Conservation (phyloP, 2,797 vertebrate species). For the Hoplostethus mediterraneus region DNA sequence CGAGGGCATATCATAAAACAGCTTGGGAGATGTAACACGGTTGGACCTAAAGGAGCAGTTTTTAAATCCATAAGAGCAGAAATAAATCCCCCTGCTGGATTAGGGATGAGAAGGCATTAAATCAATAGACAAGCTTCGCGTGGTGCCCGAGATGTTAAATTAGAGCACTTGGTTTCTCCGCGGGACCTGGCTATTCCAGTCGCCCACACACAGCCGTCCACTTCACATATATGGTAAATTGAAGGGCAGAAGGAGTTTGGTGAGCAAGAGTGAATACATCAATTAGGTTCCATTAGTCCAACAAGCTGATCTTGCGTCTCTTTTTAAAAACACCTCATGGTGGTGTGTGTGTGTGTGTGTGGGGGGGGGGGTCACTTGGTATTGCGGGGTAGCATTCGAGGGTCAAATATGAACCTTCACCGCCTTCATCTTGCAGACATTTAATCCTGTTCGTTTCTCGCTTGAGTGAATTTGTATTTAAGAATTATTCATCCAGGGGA, state of each 20-base stretch:
- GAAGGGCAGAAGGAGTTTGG: conserved; percentile 24
- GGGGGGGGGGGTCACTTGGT: conserved; percentile 2
- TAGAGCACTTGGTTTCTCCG: conserved; percentile 38
- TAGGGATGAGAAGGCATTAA: background rate
- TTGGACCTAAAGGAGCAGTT: background rate
- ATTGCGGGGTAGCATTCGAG: background rate
- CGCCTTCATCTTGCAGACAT: too few relatives aligned
- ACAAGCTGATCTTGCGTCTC: conserved; percentile 48
- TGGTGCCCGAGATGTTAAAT: conserved; percentile 34
- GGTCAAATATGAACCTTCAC: background rate
- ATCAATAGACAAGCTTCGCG: conserved; percentile 34
- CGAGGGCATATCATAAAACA: too few relatives aligned
- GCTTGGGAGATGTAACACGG: background rate
- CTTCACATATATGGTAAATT: conserved; percentile 26
- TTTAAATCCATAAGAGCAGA: conserved; percentile 26
- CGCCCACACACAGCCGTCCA: conserved; percentile 2
- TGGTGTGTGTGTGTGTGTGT: background rate
- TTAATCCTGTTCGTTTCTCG: background rate
- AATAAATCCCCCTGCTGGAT: conserved; percentile 12
- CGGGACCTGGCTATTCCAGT: conserved; percentile 35
- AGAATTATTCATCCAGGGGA: too few relatives aligned
- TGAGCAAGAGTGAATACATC: conserved; percentile 41
- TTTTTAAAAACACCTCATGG: conserved; percentile 18
- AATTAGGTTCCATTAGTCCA: conserved; percentile 61
- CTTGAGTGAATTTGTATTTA: background rate